Conservation (phyloP, 2,888 invertebrate genomes). For the Digitonthophagus gazella region DNA sequence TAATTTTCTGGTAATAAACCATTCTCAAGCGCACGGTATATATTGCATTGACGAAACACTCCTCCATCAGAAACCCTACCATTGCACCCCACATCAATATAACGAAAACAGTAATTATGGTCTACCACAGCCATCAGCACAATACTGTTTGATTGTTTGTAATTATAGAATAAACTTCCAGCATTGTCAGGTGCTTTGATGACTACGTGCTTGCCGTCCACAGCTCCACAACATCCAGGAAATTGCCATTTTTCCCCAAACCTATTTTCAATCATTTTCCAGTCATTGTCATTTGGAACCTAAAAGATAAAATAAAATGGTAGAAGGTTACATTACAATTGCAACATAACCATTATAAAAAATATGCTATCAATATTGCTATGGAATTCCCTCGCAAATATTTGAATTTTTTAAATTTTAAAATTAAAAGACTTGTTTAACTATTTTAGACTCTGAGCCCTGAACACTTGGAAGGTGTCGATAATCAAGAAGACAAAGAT, state of each 20-base stretch:
- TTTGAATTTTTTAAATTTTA: too few species aligned
- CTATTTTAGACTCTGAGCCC: too few species aligned
- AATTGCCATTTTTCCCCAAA: constrained; percentile 36
- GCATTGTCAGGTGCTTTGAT: constrained; percentile 33
- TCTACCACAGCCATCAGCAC: constrained; percentile 37
- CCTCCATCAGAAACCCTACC: constrained; percentile 36
- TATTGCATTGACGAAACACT: constrained; percentile 32
- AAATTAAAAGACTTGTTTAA: too few species aligned
- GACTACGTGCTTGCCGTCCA: constrained; percentile 36
- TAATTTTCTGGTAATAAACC: constrained; percentile 10
- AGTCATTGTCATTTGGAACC: constrained; percentile 31
- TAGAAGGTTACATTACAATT: neutral
- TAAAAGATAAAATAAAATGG: constrained; percentile 18
- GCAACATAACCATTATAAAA: neutral
- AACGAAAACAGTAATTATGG: constrained; percentile 38
- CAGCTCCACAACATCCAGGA: constrained; percentile 35
- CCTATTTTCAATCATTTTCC: constrained; percentile 34
- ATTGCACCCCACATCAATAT: constrained; percentile 36
- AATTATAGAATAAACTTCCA: constrained; percentile 38
- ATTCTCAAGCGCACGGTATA: constrained; percentile 27
- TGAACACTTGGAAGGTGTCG: too few species aligned
- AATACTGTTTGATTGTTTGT: constrained; percentile 36
- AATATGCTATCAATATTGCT: neutral
- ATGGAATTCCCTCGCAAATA: too few species aligned
- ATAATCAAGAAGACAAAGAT: too few species aligned